Evolutionary conservation across 2,113 vertebrate genomes (phyloP).

Genomic region (Plestiodon gilberti): DNA sequence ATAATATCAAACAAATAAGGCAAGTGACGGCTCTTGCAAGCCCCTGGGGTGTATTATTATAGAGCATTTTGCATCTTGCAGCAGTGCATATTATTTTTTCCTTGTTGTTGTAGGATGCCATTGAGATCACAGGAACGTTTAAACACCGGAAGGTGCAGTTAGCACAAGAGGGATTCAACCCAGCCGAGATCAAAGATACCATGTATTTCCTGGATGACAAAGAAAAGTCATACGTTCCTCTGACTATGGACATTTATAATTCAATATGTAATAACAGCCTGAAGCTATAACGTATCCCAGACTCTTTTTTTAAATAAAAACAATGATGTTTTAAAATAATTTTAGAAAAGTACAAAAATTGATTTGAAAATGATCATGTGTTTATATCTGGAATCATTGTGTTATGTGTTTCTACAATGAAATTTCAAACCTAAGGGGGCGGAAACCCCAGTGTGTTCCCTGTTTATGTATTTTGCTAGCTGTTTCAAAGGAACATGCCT

Average conservation of each 20-base stretch:
- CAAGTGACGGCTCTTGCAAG: not conserved
- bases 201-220: conserved; percentile 83
- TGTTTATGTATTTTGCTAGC: not conserved
- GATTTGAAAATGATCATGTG: not conserved
- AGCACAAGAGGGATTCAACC: conserved; percentile 83
- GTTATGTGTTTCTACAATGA: not conserved
- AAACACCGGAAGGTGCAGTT: conserved; percentile 86
- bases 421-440: not conserved
- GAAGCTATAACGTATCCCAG: conserved; percentile 58
- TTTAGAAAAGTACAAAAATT: conserved; percentile 11
- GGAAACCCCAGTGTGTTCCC: not conserved
- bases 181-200: conserved; percentile 70
- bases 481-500: not conserved
- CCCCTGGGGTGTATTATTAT: too few species aligned
- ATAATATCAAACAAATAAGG: not conserved
- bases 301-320: conserved; percentile 2
- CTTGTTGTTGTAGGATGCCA: conserved; percentile 63
- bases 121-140: conserved; percentile 84
- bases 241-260: conserved; percentile 82
- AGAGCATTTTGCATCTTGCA: not conserved
- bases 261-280: conserved; percentile 63
- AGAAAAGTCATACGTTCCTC: conserved; percentile 76
- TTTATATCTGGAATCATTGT: conserved; percentile 14
- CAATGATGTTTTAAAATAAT: not conserved
- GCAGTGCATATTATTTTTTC: conserved; percentile 7